These are phyloP conservation scores for Ptychodera flava DNA, from an alignment of 35 echinoderm and acorn worm genomes.

Conservation along the genomic window DNA sequence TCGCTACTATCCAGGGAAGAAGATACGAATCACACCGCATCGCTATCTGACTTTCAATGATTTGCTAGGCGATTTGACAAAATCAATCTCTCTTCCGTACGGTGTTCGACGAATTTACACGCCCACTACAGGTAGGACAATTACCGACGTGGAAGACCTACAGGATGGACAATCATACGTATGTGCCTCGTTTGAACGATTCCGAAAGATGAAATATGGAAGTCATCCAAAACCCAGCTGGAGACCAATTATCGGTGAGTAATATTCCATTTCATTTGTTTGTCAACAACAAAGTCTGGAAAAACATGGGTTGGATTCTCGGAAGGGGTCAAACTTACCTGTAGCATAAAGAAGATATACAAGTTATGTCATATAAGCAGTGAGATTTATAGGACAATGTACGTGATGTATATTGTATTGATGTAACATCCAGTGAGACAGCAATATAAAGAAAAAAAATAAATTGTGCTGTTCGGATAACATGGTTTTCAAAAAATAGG, in stretches of 20 bases:
- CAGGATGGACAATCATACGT: constrained; percentile 77
- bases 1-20: constrained; percentile 82
- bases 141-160: constrained; percentile 69
- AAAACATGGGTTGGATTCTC: too few species aligned
- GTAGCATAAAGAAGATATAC: too few species aligned
- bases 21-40: constrained; percentile 74
- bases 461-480: too few species aligned
- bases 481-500: too few species aligned
- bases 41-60: constrained; percentile 60
- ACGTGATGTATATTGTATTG: too few species aligned
- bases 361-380: too few species aligned
- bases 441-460: too few species aligned
- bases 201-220: constrained; percentile 81
- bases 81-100: constrained; percentile 82
- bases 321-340: too few species aligned
- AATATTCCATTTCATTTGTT: too few species aligned
- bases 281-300: too few species aligned
- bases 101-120: constrained; percentile 84
- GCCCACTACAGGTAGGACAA: constrained; percentile 25
- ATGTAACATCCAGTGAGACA: too few species aligned
- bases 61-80: constrained; percentile 77
- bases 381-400: too few species aligned
- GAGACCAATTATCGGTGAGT: constrained; percentile 67
- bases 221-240: constrained; percentile 34
- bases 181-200: constrained; percentile 93